Evolutionary conservation across 2,888 invertebrate genomes (phyloP).

Genomic region (Leucophenga montana): DNA sequence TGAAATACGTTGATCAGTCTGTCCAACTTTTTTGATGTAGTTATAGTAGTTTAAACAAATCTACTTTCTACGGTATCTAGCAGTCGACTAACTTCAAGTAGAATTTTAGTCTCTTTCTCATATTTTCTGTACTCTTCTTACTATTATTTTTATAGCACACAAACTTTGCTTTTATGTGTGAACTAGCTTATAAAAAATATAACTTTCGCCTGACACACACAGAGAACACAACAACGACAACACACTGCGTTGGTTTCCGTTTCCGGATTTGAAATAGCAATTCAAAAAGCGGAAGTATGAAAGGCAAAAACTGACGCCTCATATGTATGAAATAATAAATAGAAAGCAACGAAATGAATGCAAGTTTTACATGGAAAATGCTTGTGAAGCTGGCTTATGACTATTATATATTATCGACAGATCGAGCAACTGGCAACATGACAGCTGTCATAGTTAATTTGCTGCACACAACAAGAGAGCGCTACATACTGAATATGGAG

Average conservation of each 20-base stretch:
- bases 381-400: neutral
- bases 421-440: constrained; percentile 1
- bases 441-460: constrained; percentile 17
- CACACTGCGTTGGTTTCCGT: constrained; percentile 2
- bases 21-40: too few species aligned
- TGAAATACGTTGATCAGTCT: too few species aligned
- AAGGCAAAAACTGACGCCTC: neutral
- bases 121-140: too few species aligned
- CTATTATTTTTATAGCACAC: too few species aligned
- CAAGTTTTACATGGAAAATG: neutral
- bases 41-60: too few species aligned
- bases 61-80: too few species aligned
- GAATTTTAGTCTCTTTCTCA: too few species aligned
- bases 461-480: neutral
- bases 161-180: neutral
- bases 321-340: neutral
- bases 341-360: neutral
- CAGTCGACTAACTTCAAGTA: too few species aligned
- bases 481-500: neutral
- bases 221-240: neutral
- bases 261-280: constrained; percentile 18
- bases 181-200: neutral
- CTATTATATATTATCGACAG: constrained; percentile 6
- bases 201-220: neutral
- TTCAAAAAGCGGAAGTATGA: neutral